phyloP scores from a whole-genome alignment of 2,888 invertebrate genomes.

The Conus canariensis region DNA sequence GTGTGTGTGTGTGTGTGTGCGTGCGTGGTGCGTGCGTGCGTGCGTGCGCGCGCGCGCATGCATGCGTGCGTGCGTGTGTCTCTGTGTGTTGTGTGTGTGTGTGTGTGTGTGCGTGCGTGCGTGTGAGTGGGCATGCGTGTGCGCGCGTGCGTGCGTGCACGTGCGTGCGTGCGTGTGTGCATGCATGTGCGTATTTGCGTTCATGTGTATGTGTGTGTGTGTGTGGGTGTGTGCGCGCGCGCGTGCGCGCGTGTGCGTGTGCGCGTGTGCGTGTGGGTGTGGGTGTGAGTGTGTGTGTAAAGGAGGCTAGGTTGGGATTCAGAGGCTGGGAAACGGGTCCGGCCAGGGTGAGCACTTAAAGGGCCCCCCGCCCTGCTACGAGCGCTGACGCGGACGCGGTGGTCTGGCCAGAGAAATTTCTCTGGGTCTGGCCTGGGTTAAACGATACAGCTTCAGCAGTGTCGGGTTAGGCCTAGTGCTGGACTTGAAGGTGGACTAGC shows the following conservation, averaged over 20 bases:
- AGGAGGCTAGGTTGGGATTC: too few species aligned
- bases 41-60: background rate
- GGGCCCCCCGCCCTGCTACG: too few species aligned
- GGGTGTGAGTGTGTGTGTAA: background rate
- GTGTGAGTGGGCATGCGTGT: background rate
- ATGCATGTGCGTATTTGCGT: background rate
- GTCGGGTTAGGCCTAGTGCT: too few species aligned
- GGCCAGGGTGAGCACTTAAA: too few species aligned
- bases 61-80: background rate
- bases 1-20: too few species aligned
- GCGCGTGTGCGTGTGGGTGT: background rate
- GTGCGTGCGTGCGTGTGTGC: background rate
- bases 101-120: too few species aligned
- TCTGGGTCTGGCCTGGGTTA: too few species aligned
- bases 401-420: too few species aligned
- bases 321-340: too few species aligned
- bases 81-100: background rate
- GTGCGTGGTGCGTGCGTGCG: background rate
- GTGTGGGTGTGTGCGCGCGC: background rate
- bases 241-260: background rate
- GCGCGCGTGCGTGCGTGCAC: background rate
- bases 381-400: too few species aligned
- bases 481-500: too few species aligned
- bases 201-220: background rate
- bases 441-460: too few species aligned